Evolutionary conservation across 2,797 vertebrate genomes (phyloP), one percentile per base, ranked within the genome.

Genomic region (Enteromius thamalakanensis): DNA sequence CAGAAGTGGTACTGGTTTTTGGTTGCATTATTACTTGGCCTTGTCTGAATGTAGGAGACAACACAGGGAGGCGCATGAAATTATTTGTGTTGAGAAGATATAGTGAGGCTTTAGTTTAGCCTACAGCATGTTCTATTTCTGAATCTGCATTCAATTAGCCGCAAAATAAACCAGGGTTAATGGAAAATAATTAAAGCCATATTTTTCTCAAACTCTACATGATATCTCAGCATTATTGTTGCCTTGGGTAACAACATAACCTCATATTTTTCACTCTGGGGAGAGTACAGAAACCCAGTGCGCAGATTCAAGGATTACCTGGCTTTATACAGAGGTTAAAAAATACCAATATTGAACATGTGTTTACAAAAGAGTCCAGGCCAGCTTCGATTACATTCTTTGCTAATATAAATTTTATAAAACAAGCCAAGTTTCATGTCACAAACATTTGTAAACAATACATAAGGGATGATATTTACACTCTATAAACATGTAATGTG

Each of bases 171-270:
- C 68, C 87, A 77, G 81, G 81, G 85, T 88, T 89, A 88, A 89
- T 87, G 86, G 65, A 80, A 85, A 82, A 81, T 84, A 88, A 87
- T 88, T 82, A 87, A 89, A 87, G 79, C 81, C 86, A 85, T 85
- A 84, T 86, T 86, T 88, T 84, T 42, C 47, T 7, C 75, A 70
- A 78, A 80, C 62, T 85, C 6, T 29, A 82, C 70, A 37, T 84
- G 65, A 80, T 79, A 79, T 84, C 72, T 86, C 67, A 45, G 32
- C 34, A 51, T 75, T 84, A 78, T 68, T 80, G 72, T 74, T 85
- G 81, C 85, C 81, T 82, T 75, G 82, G 83, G 83, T 81, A 86
- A 84, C 32, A 80, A 77, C 71, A 53, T 60, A 85, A 72, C 69
- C 70, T 80, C 42, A 76, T 79, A 79, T 79, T 84, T 83, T 77